Evolutionary conservation across 2,888 invertebrate species (phyloP).

Genomic region (Sphaerophoria rueppellii): DNA sequence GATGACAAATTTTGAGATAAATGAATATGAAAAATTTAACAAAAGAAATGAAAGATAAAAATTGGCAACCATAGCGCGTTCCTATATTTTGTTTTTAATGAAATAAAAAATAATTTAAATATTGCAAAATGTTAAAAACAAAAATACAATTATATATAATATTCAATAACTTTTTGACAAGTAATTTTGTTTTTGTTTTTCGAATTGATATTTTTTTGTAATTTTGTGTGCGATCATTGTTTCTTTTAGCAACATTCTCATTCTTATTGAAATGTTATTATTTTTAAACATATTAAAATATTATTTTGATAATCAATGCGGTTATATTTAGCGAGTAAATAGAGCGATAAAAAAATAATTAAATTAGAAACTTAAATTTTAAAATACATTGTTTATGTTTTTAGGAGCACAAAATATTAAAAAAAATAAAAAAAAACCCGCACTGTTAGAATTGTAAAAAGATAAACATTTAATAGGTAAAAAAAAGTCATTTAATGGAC

Average conservation of each 20-base stretch:
- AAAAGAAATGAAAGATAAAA: slow-evolving; percentile 17
- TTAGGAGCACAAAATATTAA: slow-evolving; percentile 68
- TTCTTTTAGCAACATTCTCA: slow-evolving; percentile 30
- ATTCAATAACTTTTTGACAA: slow-evolving; percentile 61
- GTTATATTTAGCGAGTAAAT: slow-evolving; percentile 47
- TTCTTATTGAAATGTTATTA: slow-evolving; percentile 24
- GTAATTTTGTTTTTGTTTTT: slow-evolving; percentile 30
- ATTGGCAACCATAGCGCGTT: slow-evolving; percentile 64
- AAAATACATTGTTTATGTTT: slow-evolving; percentile 69
- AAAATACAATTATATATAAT: slow-evolving; percentile 40
- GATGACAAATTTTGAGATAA: slow-evolving; percentile 39
- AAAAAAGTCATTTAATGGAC: slow-evolving; percentile 48
- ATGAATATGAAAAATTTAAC: slow-evolving; percentile 24
- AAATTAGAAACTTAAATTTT: slow-evolving; percentile 48
- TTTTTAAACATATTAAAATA: slow-evolving; percentile 25
- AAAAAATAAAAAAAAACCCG: slow-evolving; percentile 57
- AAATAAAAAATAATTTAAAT: slow-evolving; percentile 34
- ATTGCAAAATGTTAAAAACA: slow-evolving; percentile 2
- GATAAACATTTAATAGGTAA: slow-evolving; percentile 38
- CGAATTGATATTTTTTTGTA: slow-evolving; percentile 52
- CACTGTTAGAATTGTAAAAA: slow-evolving; percentile 64
- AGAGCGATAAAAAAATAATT: slow-evolving; percentile 27
- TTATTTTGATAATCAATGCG: slow-evolving; percentile 35
- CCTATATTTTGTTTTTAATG: slow-evolving; percentile 38
- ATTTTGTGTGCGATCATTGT: slow-evolving; percentile 16